Evolutionary conservation across 2,113 vertebrate genomes (phyloP), one percentile per base, ranked within the genome.

Genomic region (Semnornis frantzii): DNA sequence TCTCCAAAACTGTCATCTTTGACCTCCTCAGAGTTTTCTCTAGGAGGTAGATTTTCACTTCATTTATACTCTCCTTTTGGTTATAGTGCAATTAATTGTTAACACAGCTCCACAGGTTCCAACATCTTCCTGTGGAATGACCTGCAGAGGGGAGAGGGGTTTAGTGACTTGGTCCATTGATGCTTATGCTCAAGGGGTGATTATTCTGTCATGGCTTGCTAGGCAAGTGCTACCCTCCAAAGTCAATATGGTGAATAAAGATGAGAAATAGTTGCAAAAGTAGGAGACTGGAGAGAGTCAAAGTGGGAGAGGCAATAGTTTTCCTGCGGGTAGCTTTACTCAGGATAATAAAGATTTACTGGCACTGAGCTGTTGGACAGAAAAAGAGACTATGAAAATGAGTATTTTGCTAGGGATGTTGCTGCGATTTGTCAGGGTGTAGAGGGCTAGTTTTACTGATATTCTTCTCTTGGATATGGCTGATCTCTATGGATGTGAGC

Each of bases 41-140:
- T 75, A 89, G 82, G 77, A 94, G 34, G 60, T 86, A 89, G 89
- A 92, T 73, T 77, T 91, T 80, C 74, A 50, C 48, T 91, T 91
- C 21, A 52, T 85, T 81, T 64, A 50, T 39, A 75, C 23, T 55
- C 66, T 65, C 83, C 31, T 48, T 87, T 85, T 79, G 4, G 21
- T 81, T 63, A 60, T 65, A 87, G 78, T 27, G 33, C 39, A 92
- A 88, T 72, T 62, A 15, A 31, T 65, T 85, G 16, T 60, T 83
- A 86, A 82, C 37, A 18, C 21, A 72, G 17, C 34, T 65, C 30
- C 18, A 31, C 72, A 28, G 58, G 60, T 83, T 82, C 42, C 27
- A 69, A 3, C 44, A 28, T 44, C 66, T 82, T 90, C 42, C 54
- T 48, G 11, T 71, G 50, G 79, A 87, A 81, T 44, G 62, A 71